These are phyloP conservation scores for Drosophila simulans DNA, from an alignment of 1,140 invertebrate genomes.

Conservation along the genomic window DNA sequence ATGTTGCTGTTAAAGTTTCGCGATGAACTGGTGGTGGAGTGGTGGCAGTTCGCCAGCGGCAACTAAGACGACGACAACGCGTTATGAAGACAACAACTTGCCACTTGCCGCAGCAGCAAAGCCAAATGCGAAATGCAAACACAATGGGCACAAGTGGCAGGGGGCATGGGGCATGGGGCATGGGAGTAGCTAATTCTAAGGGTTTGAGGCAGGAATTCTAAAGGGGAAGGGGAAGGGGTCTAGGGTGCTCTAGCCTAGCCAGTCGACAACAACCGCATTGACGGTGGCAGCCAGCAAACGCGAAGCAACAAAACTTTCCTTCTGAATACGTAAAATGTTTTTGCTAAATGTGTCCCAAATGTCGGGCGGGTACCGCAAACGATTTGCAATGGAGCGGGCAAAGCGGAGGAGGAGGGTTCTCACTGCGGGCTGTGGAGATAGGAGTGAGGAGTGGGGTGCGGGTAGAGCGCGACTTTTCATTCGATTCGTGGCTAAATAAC, in stretches of 20 bases:
- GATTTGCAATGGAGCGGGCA: conserved; percentile 29
- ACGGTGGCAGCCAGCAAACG: conserved; percentile 39
- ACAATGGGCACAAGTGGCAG: conserved; percentile 10
- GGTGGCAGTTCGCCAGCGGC: conserved; percentile 44
- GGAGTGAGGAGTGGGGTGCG: background rate
- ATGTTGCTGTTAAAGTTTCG: conserved; percentile 30
- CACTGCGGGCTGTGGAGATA: background rate
- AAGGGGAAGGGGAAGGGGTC: background rate
- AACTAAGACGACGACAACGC: conserved; percentile 39
- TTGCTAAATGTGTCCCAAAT: conserved; percentile 82
- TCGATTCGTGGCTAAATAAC: conserved; percentile 77
- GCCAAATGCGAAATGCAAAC: conserved; percentile 78
- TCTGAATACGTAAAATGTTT: conserved; percentile 81
- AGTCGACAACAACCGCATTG: conserved; percentile 39
- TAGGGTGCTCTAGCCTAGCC: conserved; percentile 14
- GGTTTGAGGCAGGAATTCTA: background rate
- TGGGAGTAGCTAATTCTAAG: background rate
- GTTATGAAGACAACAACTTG: conserved; percentile 63
- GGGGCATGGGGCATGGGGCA: background rate
- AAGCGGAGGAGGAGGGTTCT: background rate
- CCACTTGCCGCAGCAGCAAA: conserved; percentile 44
- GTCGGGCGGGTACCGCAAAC: conserved; percentile 61
- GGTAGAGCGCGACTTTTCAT: conserved; percentile 68
- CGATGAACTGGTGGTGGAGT: conserved; percentile 36
- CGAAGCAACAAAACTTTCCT: conserved; percentile 63